Conservation (phyloP, 2,888 invertebrate species). For the Esperia sulphurella region DNA sequence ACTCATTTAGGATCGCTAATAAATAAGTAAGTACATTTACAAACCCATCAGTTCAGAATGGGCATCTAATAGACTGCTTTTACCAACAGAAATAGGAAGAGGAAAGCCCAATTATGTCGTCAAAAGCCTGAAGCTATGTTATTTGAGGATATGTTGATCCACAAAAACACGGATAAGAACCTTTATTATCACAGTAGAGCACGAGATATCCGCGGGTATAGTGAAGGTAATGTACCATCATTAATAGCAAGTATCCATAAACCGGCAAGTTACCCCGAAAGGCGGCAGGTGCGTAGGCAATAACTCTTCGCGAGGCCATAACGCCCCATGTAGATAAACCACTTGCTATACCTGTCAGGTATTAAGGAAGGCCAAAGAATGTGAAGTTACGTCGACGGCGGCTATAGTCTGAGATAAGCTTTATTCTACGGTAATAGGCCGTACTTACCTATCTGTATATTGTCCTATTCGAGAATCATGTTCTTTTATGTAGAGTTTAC, state of each 20-base stretch:
- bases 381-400: neutral
- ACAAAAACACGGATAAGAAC: neutral
- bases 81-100: no score
- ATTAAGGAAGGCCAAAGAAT: constrained; percentile 1
- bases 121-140: no score
- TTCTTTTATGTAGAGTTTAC: no score
- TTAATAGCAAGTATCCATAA: constrained; percentile 30
- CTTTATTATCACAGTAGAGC: neutral
- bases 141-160: neutral
- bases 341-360: constrained; percentile 3
- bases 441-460: no score
- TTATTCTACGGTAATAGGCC: no score
- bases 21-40: no score
- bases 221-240: constrained; percentile 14
- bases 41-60: no score
- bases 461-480: no score
- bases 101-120: no score
- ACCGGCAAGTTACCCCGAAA: constrained; percentile 33
- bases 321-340: constrained; percentile 23
- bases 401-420: neutral
- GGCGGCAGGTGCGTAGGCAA: constrained; percentile 39
- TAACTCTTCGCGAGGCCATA: constrained; percentile 39
- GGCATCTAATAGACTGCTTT: no score
- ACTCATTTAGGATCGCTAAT: no score
- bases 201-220: neutral